Base-by-base conservation (phyloP, 2,797 vertebrate species). In the Danio kyathit region DNA sequence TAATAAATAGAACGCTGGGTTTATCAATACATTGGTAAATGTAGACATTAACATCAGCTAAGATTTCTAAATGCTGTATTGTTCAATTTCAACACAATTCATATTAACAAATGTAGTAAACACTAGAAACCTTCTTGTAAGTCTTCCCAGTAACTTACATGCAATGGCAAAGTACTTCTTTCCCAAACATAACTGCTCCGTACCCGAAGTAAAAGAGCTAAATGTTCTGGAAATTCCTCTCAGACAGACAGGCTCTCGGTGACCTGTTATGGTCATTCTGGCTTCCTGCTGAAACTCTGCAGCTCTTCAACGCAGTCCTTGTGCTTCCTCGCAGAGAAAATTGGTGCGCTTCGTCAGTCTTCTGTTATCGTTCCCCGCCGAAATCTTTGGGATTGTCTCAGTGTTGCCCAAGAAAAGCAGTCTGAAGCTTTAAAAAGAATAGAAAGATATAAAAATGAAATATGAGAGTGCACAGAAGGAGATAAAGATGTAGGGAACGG, bases 231-330 rank as follows among this genome's bases (percentile, higher is more conserved):
- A 78, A 67, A 69, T 71, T 79, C 66, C 77, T 71, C 38, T 52
- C 17, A 64, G 67, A n/a, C 17, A 0, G 21, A 49, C 11, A 1
- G 17, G 40, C 46, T 64, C 76, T 72, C 12, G 4, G 59, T 72
- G 77, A 80, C 77, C 77, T 80, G 57, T 64, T 80, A 80, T 79
- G 77, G 67, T 79, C 67, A 79, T 64, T 71, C 76, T 71, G 57
- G 46, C n/a, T 71, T 79, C 14, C 16, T 72, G 67, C 56, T 46
- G 65, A 67, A 46, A 44, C 40, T 19, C 5, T 21, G 44, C 1
- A 19, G 29, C 29, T 64, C 60, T 60, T n/a, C 13, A 29, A 13
- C 44, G 29, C 48, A 61, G 38, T 16, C 56, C 17, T 71, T 9
- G 9, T 52, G 43, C 17, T 52, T 44, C 41, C 48, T 61, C 12